Conservation (phyloP, 2,797 vertebrate genomes). For the Nothura maculosa region DNA sequence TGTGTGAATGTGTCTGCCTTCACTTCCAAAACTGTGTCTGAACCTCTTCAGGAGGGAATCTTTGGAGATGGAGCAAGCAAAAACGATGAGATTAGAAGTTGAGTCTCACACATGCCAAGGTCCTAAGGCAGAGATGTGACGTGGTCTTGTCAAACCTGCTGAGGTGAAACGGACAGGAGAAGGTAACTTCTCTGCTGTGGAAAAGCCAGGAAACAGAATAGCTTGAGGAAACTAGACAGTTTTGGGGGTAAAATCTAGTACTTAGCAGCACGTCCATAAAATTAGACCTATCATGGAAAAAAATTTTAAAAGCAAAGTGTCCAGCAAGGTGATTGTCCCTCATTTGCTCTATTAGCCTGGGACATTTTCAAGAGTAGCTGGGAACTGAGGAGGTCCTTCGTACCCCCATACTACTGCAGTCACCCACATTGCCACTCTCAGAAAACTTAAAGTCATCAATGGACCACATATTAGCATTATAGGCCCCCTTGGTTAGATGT, state of each 20-base stretch:
- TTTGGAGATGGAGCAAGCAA: not conserved
- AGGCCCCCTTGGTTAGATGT: not conserved
- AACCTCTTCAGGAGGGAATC: not conserved
- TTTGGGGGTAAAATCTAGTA: not conserved
- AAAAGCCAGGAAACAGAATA: not conserved
- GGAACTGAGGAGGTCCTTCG: not conserved
- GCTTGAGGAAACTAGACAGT: not conserved
- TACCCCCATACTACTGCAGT: not conserved
- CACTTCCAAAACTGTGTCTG: not conserved
- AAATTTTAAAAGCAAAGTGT: not conserved
- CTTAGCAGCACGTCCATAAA: not conserved
- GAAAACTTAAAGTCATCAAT: not conserved
- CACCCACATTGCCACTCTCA: fast-evolving
- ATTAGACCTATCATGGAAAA: not conserved
- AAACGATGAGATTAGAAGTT: not conserved
- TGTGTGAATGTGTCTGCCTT: not conserved
- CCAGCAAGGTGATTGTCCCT: not conserved
- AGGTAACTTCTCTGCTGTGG: not conserved
- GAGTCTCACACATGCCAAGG: not conserved
- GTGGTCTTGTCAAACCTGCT: not conserved
- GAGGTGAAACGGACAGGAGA: not conserved
- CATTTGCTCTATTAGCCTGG: not conserved
- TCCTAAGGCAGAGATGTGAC: not conserved
- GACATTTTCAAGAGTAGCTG: not conserved
- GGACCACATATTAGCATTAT: not conserved